Conservation (phyloP, 2,888 invertebrate genomes). For the Pandemis cinnamomeana region DNA sequence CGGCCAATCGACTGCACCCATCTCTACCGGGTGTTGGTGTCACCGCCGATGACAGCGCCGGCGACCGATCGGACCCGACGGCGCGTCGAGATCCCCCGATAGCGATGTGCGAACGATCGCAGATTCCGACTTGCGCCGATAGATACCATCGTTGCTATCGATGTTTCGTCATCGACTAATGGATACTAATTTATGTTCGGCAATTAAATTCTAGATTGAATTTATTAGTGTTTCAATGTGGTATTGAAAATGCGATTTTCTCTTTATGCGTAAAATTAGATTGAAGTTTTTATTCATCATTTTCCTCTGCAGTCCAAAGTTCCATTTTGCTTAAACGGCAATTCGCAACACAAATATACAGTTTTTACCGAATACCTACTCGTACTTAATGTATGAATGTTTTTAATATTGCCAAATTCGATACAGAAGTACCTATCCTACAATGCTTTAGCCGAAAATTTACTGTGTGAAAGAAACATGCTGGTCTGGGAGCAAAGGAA, state of each 20-base stretch:
- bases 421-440: no score
- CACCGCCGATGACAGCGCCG: slow-evolving; percentile 35
- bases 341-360: no score
- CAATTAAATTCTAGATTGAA: not conserved
- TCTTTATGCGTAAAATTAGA: not conserved
- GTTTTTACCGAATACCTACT: no score
- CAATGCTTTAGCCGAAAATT: no score
- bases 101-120: slow-evolving; percentile 40
- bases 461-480: no score
- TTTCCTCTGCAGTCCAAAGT: not conserved
- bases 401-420: no score
- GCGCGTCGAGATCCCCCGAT: slow-evolving; percentile 41
- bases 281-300: not conserved
- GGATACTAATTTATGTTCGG: slow-evolving; percentile 14
- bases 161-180: slow-evolving; percentile 30
- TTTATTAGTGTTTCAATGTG: not conserved
- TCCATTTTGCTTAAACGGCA: not conserved
- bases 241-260: not conserved
- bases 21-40: slow-evolving; percentile 27
- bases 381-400: no score
- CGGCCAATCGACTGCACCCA: slow-evolving; percentile 4
- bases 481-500: no score
- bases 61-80: slow-evolving; percentile 32
- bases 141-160: slow-evolving; percentile 24
- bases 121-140: slow-evolving; percentile 33